Evolutionary conservation across 2,113 vertebrate genomes (phyloP).

Genomic region (Kobus ellipsiprymnus): DNA sequence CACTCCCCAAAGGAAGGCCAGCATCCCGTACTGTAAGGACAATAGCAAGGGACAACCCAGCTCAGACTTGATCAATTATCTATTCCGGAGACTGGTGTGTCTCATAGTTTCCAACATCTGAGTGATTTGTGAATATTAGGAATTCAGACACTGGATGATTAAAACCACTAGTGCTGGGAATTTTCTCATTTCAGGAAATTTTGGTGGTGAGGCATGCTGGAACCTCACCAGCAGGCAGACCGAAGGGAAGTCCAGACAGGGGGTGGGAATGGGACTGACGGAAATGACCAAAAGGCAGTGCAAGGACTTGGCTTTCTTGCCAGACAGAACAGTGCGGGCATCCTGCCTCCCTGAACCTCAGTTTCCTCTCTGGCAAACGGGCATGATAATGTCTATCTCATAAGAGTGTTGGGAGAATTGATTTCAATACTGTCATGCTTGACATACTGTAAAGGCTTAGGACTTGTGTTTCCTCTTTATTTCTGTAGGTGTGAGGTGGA

Average conservation of each 20-base stretch:
- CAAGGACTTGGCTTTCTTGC: neutral
- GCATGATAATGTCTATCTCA: neutral
- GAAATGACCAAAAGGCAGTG: neutral
- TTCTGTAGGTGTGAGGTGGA: neutral
- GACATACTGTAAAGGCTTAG: too few relatives aligned
- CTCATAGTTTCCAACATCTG: constrained; percentile 51
- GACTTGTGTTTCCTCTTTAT: neutral
- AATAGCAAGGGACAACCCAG: neutral
- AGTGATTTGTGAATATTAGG: constrained; percentile 45
- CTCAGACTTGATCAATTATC: constrained; percentile 2
- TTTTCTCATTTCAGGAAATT: constrained; percentile 68
- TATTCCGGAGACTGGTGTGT: neutral
- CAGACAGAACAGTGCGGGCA: neutral
- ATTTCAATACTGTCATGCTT: neutral
- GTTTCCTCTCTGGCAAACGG: neutral
- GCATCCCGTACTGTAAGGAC: neutral
- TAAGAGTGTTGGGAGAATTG: neutral
- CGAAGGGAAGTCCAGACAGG: neutral
- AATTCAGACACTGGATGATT: constrained; percentile 44
- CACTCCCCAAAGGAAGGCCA: neutral
- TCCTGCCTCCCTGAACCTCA: neutral
- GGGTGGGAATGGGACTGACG: neutral
- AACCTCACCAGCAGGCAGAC: neutral
- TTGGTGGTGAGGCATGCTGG: constrained; percentile 54
- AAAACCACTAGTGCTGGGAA: constrained; percentile 62